A percentile compares a stretch with the other conserved stretches of the same genome.
Conservation (phyloP, 2,797 vertebrate genomes). For the Peromyscus aztecus region DNA sequence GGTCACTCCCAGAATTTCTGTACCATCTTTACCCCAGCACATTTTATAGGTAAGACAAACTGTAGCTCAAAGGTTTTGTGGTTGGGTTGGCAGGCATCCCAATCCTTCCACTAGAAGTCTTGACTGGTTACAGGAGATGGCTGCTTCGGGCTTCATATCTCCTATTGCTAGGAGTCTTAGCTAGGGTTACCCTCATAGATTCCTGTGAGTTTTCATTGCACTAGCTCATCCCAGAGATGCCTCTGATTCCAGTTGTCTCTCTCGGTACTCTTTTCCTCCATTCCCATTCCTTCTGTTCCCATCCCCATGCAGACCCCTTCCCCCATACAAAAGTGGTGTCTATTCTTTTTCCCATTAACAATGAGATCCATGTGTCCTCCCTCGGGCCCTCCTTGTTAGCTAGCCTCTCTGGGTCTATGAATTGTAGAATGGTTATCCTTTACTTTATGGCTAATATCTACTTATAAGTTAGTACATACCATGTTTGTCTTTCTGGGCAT, state of each 20-base stretch:
- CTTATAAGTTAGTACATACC: background rate
- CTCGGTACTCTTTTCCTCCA: background rate
- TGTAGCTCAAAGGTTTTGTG: background rate
- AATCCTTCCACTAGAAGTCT: background rate
- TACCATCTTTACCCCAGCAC: background rate
- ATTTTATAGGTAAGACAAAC: background rate
- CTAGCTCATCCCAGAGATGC: background rate
- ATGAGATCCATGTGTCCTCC: background rate
- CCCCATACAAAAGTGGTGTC: background rate
- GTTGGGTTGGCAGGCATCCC: background rate
- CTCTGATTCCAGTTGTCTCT: background rate
- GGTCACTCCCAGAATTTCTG: background rate
- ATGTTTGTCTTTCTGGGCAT: background rate
- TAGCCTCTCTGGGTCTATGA: background rate
- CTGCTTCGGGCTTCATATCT: background rate
- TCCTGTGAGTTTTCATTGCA: background rate
- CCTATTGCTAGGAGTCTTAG: background rate
- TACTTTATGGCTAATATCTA: background rate
- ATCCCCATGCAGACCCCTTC: background rate
- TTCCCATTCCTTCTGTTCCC: background rate
- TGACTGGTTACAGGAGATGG: background rate
- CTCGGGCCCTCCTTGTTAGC: background rate
- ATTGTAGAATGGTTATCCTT: background rate
- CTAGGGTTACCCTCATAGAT: background rate
- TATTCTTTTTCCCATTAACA: background rate